Evolutionary conservation across 2,888 invertebrate genomes (phyloP).

Genomic region (Epiblema foenella): DNA sequence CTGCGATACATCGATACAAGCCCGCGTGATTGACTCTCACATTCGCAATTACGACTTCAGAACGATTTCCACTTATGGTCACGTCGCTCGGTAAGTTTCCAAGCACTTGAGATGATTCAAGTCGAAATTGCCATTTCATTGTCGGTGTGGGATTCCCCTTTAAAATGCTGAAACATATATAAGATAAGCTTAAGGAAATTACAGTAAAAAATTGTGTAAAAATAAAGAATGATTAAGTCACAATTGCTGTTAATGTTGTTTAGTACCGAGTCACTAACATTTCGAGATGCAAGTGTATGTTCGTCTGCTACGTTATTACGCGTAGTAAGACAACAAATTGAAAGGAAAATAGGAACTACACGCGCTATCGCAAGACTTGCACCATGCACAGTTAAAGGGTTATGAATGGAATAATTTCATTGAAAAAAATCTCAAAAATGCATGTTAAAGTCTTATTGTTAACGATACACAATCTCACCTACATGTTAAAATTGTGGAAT

Average conservation of each 20-base stretch:
- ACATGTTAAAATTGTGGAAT: constrained; percentile 69
- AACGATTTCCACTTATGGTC: constrained; percentile 47
- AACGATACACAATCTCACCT: constrained; percentile 74
- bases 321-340: no score
- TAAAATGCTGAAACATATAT: constrained; percentile 57
- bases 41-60: constrained; percentile 53
- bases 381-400: no score
- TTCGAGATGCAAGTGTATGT: no score
- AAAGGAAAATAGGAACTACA: no score
- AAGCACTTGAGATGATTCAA: constrained; percentile 48
- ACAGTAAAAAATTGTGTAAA: background rate
- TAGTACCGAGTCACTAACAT: no score
- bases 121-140: constrained; percentile 63
- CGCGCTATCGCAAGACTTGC: no score
- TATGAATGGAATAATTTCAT: no score
- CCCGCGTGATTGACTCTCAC: constrained; percentile 64
- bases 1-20: constrained; percentile 67
- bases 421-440: no score
- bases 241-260: no score
- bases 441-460: constrained; percentile 1
- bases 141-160: constrained; percentile 68
- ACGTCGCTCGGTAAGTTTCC: constrained; percentile 50
- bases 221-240: background rate
- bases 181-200: background rate
- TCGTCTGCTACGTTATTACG: no score